Evolutionary conservation across 2,888 invertebrate species (phyloP).

Genomic region (Orchestes rusci): DNA sequence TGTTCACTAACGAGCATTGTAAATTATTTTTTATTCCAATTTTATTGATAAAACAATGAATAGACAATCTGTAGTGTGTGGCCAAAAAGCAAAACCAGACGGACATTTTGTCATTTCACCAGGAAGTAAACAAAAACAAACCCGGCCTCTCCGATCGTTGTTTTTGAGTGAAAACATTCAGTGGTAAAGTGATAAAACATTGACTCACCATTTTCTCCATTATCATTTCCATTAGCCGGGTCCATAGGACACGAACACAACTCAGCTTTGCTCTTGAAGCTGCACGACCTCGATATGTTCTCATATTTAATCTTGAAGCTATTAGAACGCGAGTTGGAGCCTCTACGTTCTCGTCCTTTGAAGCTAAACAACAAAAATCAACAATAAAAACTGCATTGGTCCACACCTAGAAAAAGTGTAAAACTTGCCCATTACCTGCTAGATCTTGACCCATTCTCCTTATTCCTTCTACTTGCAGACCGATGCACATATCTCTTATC

Average conservation of each 20-base stretch:
- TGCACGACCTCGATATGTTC: slow-evolving; percentile 41
- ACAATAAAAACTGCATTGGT: neutral
- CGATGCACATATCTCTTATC: slow-evolving; percentile 49
- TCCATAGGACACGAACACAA: slow-evolving; percentile 39
- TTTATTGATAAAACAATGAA: too few species aligned
- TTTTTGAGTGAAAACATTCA: too few species aligned
- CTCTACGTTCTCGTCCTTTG: slow-evolving; percentile 39
- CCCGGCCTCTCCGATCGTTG: too few species aligned
- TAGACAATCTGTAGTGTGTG: too few species aligned
- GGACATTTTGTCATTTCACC: too few species aligned
- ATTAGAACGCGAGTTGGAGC: slow-evolving; percentile 37
- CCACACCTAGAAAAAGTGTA: neutral
- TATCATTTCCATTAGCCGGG: slow-evolving; percentile 13
- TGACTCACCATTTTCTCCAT: slow-evolving; percentile 18
- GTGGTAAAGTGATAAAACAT: too few species aligned
- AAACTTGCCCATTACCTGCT: slow-evolving; percentile 37
- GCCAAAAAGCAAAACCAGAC: too few species aligned
- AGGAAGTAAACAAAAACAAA: too few species aligned
- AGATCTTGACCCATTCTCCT: slow-evolving; percentile 49
- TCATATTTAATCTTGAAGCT: slow-evolving; percentile 43
- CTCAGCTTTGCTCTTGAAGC: slow-evolving; percentile 41
- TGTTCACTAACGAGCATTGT: too few species aligned
- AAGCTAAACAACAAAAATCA: slow-evolving; percentile 32
- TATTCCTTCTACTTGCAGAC: slow-evolving; percentile 51
- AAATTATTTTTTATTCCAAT: too few species aligned